Conservation (phyloP, 2,113 vertebrate genomes). For the Plectropomus leopardus region DNA sequence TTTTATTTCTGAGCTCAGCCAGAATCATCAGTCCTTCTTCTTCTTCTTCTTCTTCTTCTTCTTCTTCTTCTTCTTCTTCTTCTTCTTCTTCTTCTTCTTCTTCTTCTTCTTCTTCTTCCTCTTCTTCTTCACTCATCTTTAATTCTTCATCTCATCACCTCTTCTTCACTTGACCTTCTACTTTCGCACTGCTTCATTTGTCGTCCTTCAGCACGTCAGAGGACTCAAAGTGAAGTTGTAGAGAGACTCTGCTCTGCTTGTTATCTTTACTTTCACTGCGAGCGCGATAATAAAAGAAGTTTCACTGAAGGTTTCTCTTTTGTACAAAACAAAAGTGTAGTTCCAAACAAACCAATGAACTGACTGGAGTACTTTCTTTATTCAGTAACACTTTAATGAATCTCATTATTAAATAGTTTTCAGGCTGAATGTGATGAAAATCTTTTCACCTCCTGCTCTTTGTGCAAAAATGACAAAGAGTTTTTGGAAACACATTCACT, state of each 20-base stretch:
- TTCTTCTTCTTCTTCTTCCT: not conserved
- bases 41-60: not conserved
- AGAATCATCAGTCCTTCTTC: not conserved
- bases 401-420: too few relatives aligned
- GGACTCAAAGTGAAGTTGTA: not conserved
- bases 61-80: not conserved
- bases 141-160: slow-evolving; percentile 14
- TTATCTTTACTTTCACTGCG: not conserved
- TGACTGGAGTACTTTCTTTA: too few relatives aligned
- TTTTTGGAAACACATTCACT: too few relatives aligned
- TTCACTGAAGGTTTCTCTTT: slow-evolving; percentile 2
- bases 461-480: too few relatives aligned
- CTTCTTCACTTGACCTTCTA: slow-evolving; percentile 16
- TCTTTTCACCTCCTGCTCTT: too few relatives aligned
- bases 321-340: not conserved
- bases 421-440: too few relatives aligned
- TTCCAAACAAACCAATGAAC: not conserved
- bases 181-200: not conserved
- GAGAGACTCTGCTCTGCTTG: not conserved
- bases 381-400: too few relatives aligned
- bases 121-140: not conserved
- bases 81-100: slow-evolving; percentile 17
- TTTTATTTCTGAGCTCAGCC: slow-evolving; percentile 16
- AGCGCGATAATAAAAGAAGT: too few relatives aligned
- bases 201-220: not conserved